Conservation (phyloP, 2,888 invertebrate genomes). For the Coelopa pilipes region DNA sequence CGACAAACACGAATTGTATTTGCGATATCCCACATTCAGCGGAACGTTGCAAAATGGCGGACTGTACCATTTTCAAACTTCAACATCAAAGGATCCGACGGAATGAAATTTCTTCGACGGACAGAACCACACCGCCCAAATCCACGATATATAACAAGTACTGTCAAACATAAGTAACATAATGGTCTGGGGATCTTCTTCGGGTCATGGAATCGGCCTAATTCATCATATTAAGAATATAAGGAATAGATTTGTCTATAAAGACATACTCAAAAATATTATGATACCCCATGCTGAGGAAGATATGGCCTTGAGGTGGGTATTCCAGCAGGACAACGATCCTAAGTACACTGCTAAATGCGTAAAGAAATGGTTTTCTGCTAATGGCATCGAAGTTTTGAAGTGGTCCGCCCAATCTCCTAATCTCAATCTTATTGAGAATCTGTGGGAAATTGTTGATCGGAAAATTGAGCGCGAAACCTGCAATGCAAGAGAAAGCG, state of each 20-base stretch:
- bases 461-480: not conserved
- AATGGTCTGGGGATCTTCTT: conserved; percentile 35
- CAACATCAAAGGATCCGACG: not conserved
- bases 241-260: conserved; percentile 16
- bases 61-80: not conserved
- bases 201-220: conserved; percentile 26
- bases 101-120: not conserved
- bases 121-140: not conserved
- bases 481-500: not conserved
- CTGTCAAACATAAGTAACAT: conserved; percentile 20
- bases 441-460: not conserved
- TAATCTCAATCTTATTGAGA: not conserved
- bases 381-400: not conserved
- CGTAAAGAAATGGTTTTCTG: not conserved
- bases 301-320: not conserved
- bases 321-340: conserved; percentile 6
- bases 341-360: not conserved
- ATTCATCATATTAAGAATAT: conserved; percentile 32
- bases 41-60: not conserved
- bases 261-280: conserved; percentile 21
- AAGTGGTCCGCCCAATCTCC: not conserved
- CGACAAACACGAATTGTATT: not conserved
- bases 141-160: conserved; percentile 20
- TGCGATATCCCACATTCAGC: not conserved
- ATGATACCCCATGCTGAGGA: conserved; percentile 16